phyloP scores from a whole-genome alignment of 2,113 vertebrate genomes.

The Seriola dumerili region DNA sequence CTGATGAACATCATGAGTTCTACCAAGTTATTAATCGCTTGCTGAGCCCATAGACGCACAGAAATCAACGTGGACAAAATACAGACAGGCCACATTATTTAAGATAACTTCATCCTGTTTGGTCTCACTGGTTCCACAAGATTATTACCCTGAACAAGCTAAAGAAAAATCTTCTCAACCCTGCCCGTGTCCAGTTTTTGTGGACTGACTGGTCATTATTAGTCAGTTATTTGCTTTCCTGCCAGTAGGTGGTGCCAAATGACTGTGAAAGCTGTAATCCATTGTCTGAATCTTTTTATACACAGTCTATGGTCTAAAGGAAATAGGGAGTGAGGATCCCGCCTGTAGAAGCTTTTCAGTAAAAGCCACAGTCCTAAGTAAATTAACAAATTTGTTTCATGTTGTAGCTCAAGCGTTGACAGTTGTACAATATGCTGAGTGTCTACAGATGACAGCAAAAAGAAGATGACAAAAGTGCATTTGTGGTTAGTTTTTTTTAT shows the following conservation, averaged over 20 bases:
- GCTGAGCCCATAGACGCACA: not conserved
- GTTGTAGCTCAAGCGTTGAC: too few relatives aligned
- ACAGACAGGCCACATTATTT: not conserved
- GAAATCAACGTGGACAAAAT: not conserved
- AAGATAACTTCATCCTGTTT: not conserved
- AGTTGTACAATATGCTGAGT: too few relatives aligned
- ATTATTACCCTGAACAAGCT: not conserved
- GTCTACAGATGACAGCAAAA: not conserved
- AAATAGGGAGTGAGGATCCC: not conserved
- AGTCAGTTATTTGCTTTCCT: not conserved
- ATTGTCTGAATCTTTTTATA: too few relatives aligned
- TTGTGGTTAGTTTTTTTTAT: conserved; percentile 66
- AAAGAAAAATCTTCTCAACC: not conserved
- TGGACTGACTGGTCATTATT: not conserved
- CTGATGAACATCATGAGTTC: not conserved
- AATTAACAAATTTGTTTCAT: not conserved
- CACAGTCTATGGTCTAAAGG: not conserved
- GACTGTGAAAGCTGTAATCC: conserved; percentile 23
- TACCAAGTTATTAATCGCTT: not conserved
- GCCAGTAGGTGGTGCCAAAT: conserved; percentile 69
- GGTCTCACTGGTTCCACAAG: not conserved
- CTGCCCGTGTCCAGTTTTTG: not conserved
- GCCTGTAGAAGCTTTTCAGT: not conserved
- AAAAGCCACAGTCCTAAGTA: not conserved
- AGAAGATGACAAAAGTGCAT: not conserved